A percentile compares a stretch with the other conserved stretches of the same genome.
These are phyloP conservation scores for Taxidea taxus DNA, from an alignment of 2,113 vertebrate genomes.

Conservation along the genomic window DNA sequence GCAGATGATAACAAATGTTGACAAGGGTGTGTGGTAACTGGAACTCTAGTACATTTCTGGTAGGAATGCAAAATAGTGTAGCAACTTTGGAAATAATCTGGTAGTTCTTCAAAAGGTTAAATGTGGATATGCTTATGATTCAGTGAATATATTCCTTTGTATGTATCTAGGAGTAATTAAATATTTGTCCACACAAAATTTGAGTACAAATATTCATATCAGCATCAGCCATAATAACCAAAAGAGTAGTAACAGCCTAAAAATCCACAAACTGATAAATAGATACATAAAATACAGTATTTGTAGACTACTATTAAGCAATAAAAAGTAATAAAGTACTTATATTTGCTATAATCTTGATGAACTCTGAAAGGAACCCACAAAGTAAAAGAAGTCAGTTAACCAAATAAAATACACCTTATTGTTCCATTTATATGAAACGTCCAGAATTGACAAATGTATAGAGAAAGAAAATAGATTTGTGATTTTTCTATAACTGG, in stretches of 20 bases:
- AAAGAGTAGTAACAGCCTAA: neutral
- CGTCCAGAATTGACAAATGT: neutral
- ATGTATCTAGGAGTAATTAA: neutral
- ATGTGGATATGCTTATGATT: neutral
- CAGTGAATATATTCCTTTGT: neutral
- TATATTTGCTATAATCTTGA: neutral
- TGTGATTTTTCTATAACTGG: neutral
- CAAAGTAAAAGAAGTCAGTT: neutral
- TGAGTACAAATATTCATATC: neutral
- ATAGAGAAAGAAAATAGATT: neutral
- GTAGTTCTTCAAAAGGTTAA: neutral
- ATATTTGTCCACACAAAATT: neutral
- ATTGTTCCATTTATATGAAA: neutral
- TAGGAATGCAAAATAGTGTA: neutral
- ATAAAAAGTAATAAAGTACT: neutral
- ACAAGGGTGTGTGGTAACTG: neutral
- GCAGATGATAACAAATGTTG: neutral
- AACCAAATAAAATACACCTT: neutral
- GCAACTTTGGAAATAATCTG: neutral
- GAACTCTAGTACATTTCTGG: neutral
- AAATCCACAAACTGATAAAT: neutral
- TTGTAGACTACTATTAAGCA: neutral
- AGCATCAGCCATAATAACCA: neutral
- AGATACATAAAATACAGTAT: neutral
- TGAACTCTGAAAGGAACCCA: neutral